phyloP scores from a whole-genome alignment of 1,140 invertebrate species.

The Arion vulgaris region DNA sequence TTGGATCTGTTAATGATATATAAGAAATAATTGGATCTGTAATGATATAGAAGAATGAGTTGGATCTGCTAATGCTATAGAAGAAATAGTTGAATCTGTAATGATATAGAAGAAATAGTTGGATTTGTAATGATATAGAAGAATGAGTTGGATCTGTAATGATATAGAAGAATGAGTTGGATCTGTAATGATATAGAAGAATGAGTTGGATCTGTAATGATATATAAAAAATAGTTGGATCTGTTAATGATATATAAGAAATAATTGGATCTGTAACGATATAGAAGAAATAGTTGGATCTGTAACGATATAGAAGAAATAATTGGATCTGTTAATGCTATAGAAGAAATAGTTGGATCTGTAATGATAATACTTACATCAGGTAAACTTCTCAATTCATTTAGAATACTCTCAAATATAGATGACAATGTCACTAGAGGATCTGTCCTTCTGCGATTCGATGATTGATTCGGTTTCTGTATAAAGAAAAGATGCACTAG shows the following conservation, averaged over 20 bases:
- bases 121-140: slow-evolving; percentile 77
- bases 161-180: no score
- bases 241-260: slow-evolving; percentile 81
- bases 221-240: slow-evolving; percentile 92
- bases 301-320: slow-evolving; percentile 84
- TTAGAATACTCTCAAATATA: slow-evolving; percentile 92
- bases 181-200: no score
- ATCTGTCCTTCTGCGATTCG: slow-evolving; percentile 95
- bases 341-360: slow-evolving; percentile 87
- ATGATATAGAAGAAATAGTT: slow-evolving; percentile 92
- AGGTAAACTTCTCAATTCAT: slow-evolving; percentile 92
- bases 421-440: slow-evolving; percentile 95
- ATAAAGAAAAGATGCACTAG: slow-evolving; percentile 36
- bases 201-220: no score
- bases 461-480: slow-evolving; percentile 84
- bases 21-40: no score
- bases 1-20: no score
- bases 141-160: no score
- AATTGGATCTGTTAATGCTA: slow-evolving; percentile 83
- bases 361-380: slow-evolving; percentile 78
- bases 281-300: slow-evolving; percentile 91
- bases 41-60: no score
- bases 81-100: slow-evolving; percentile 86
- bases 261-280: slow-evolving; percentile 82
- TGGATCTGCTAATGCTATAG: no score